Evolutionary conservation across 2,888 invertebrate genomes (phyloP).

Genomic region (Lithodes maja): DNA sequence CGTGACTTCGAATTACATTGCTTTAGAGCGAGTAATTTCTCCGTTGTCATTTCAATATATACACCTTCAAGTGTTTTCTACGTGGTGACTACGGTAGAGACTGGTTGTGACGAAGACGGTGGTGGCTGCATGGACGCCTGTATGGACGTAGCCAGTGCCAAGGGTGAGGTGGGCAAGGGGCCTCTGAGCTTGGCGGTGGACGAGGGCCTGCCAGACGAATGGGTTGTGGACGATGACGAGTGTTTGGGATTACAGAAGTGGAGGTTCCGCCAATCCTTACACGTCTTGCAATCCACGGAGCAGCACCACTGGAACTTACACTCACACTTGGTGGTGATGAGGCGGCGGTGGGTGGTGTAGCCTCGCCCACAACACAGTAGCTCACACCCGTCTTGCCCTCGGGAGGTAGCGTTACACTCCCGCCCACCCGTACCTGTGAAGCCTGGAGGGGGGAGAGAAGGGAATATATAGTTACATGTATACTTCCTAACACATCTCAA

Average conservation of each 20-base stretch:
- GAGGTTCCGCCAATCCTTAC: constrained; percentile 82
- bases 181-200: not conserved
- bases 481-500: too few relatives aligned
- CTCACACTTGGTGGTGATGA: constrained; percentile 79
- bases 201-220: not conserved
- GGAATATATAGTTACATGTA: not conserved
- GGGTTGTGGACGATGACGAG: not conserved
- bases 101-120: too few relatives aligned
- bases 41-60: too few relatives aligned
- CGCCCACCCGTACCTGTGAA: constrained; percentile 58
- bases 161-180: not conserved
- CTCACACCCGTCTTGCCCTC: constrained; percentile 84
- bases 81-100: too few relatives aligned
- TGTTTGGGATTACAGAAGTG: constrained; percentile 79
- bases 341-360: constrained; percentile 76
- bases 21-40: too few relatives aligned
- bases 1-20: too few relatives aligned
- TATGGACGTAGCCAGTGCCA: not conserved
- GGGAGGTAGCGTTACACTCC: constrained; percentile 63
- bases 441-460: constrained; percentile 13
- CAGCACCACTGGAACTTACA: constrained; percentile 93
- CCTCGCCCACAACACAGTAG: constrained; percentile 91
- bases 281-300: constrained; percentile 90
- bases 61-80: too few relatives aligned
- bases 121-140: too few relatives aligned